These are phyloP conservation scores for Dicranocentrus wangi DNA, from an alignment of 2,888 invertebrate species.

Conservation along the genomic window DNA sequence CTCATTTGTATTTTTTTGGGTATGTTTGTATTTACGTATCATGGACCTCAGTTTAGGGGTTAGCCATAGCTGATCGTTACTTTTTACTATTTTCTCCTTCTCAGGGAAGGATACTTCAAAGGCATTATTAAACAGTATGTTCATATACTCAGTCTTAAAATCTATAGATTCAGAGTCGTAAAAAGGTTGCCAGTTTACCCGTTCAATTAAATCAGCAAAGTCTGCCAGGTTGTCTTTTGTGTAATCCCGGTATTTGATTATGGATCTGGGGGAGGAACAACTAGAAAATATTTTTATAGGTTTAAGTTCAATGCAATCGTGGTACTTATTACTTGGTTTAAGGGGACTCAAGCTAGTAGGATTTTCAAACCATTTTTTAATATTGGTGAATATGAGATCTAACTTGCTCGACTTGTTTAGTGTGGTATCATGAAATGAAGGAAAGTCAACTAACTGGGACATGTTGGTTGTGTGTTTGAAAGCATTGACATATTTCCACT, in stretches of 20 bases:
- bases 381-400: too few relatives aligned
- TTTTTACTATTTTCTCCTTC: slow-evolving; percentile 3
- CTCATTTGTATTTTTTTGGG: background rate
- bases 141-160: slow-evolving; percentile 10
- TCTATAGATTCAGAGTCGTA: slow-evolving; percentile 8
- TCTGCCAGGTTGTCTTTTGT: background rate
- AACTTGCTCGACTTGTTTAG: too few relatives aligned
- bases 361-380: too few relatives aligned
- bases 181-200: slow-evolving; percentile 2
- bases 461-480: too few relatives aligned
- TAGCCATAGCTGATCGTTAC: slow-evolving; percentile 2
- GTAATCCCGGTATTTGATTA: slow-evolving; percentile 16
- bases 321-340: too few relatives aligned
- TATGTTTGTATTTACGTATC: background rate
- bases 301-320: too few relatives aligned
- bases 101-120: slow-evolving; percentile 30
- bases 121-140: background rate
- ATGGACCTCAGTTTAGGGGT: background rate
- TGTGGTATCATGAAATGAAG: too few relatives aligned
- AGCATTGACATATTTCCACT: too few relatives aligned
- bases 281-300: background rate
- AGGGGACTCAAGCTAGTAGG: too few relatives aligned
- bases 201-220: slow-evolving; percentile 20
- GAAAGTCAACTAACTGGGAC: too few relatives aligned
- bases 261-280: background rate